A percentile compares a stretch with the other conserved stretches of the same genome.
phyloP scores from a whole-genome alignment of 2,113 vertebrate species.

The Halcyon senegalensis region DNA sequence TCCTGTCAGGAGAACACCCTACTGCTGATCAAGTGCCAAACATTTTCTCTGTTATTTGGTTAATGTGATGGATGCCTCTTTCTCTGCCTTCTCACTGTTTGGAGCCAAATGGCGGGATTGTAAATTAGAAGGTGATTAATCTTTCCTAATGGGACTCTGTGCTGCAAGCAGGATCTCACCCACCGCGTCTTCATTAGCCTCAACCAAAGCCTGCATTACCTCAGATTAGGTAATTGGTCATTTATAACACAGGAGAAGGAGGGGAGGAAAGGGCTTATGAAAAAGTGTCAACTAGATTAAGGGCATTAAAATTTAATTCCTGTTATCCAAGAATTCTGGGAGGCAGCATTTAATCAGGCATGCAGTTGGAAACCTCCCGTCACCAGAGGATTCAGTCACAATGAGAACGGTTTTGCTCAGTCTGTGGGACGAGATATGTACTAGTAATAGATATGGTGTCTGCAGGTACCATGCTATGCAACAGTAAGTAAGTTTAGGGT shows the following conservation, averaged over 20 bases:
- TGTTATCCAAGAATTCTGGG: constrained; percentile 37
- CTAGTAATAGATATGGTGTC: neutral
- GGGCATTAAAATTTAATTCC: constrained; percentile 49
- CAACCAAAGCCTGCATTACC: constrained; percentile 50
- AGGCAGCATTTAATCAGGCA: neutral
- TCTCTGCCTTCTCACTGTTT: constrained; percentile 52
- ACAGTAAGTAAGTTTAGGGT: neutral
- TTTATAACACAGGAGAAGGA: constrained; percentile 60
- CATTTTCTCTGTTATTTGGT: constrained; percentile 39
- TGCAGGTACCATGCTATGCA: neutral
- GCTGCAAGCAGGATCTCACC: constrained; percentile 53
- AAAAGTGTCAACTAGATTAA: constrained; percentile 45
- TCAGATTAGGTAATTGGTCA: constrained; percentile 70
- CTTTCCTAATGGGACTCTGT: constrained; percentile 62
- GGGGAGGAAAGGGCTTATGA: constrained; percentile 17
- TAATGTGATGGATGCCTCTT: constrained; percentile 67
- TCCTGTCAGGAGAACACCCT: neutral
- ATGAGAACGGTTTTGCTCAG: neutral
- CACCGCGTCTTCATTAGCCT: constrained; percentile 71
- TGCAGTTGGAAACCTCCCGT: neutral
- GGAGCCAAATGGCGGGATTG: constrained; percentile 51
- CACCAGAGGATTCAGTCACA: neutral
- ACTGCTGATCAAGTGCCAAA: neutral
- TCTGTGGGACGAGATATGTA: neutral
- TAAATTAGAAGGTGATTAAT: constrained; percentile 72